phyloP scores from a whole-genome alignment of 1,140 invertebrate genomes.

The Epicauta chinensis region DNA sequence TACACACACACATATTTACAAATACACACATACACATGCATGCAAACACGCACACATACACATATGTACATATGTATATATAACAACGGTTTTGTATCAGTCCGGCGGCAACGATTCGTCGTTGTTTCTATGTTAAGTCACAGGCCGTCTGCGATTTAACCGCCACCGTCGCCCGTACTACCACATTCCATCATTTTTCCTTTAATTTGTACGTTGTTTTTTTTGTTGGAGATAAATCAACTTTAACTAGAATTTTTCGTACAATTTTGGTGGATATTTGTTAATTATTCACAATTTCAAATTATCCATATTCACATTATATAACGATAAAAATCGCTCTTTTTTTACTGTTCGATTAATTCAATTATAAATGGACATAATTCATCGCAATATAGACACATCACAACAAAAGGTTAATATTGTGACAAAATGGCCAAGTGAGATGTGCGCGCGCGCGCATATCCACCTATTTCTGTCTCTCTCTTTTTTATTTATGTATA shows the following conservation, averaged over 20 bases:
- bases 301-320: slow-evolving; percentile 3
- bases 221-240: too few relatives aligned
- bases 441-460: slow-evolving; percentile 2
- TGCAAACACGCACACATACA: too few relatives aligned
- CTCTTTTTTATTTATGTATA: too few relatives aligned
- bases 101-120: not conserved
- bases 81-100: not conserved
- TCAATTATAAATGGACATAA: slow-evolving; percentile 30
- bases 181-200: too few relatives aligned
- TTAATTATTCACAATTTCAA: not conserved
- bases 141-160: slow-evolving; percentile 9
- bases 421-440: slow-evolving; percentile 40
- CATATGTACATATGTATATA: too few relatives aligned
- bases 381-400: slow-evolving; percentile 35
- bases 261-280: too few relatives aligned
- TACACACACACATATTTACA: too few relatives aligned
- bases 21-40: too few relatives aligned
- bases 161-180: slow-evolving; percentile 2
- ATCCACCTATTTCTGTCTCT: too few relatives aligned
- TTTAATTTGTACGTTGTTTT: too few relatives aligned
- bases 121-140: not conserved
- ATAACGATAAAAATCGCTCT: not conserved
- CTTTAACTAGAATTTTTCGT: too few relatives aligned
- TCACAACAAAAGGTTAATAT: slow-evolving; percentile 42
- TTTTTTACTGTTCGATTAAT: slow-evolving; percentile 15